phyloP scores from a whole-genome alignment of 2,797 vertebrate genomes.

The Microcaecilia unicolor region DNA sequence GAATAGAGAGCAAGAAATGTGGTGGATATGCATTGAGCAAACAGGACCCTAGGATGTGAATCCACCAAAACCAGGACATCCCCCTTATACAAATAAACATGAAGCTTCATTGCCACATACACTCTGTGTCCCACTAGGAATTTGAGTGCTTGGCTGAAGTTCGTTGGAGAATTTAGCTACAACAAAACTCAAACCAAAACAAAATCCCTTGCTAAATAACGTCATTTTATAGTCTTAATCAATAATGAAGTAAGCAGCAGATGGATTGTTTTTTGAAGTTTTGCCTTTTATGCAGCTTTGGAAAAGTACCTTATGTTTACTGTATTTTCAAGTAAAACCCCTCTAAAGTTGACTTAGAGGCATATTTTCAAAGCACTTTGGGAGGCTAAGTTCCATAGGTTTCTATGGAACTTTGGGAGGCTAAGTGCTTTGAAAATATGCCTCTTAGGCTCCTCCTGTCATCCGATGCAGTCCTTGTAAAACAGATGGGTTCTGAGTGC shows the following conservation, averaged over 20 bases:
- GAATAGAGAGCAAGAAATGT: too few species aligned
- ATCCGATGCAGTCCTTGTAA: slow-evolving; percentile 30
- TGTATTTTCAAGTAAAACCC: slow-evolving; percentile 28
- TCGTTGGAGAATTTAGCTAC: not conserved
- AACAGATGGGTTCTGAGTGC: slow-evolving; percentile 30
- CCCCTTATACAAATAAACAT: too few species aligned
- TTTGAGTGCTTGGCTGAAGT: not conserved
- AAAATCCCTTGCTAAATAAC: not conserved
- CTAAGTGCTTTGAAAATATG: too few species aligned
- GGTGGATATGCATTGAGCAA: too few species aligned
- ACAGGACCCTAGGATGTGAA: too few species aligned
- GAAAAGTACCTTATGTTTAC: slow-evolving; percentile 15
- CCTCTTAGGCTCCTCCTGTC: slow-evolving; percentile 24
- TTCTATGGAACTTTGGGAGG: too few species aligned
- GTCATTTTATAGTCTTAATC: slow-evolving; percentile 5
- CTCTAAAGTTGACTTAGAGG: slow-evolving; percentile 23
- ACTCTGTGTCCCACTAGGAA: slow-evolving; percentile 6
- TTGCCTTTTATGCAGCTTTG: slow-evolving; percentile 24
- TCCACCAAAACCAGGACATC: too few species aligned
- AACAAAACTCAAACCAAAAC: not conserved
- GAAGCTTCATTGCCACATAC: not conserved
- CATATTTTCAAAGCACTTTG: too few species aligned
- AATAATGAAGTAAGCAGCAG: slow-evolving; percentile 25
- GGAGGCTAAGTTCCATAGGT: too few species aligned
- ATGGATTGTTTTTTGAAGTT: too few species aligned